A percentile compares a stretch with the other conserved stretches of the same genome.
phyloP scores from a whole-genome alignment of 2,113 vertebrate species.

The Camarhynchus parvulus region DNA sequence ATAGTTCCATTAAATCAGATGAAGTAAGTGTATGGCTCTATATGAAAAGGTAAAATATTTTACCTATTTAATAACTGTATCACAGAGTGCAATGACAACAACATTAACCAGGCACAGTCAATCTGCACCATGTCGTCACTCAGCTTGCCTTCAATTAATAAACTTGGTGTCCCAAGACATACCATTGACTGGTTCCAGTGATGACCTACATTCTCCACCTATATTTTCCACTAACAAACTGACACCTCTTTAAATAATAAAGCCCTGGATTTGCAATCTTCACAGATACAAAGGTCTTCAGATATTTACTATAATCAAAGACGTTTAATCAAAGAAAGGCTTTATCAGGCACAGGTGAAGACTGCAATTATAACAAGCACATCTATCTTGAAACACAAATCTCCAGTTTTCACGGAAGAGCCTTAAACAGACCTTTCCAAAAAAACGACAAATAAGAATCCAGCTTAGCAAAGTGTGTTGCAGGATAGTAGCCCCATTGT shows the following conservation, averaged over 20 bases:
- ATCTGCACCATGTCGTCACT: constrained; percentile 41
- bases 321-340: constrained; percentile 29
- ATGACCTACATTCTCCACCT: constrained; percentile 56
- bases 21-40: constrained; percentile 77
- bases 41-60: constrained; percentile 78
- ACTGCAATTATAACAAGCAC: background rate
- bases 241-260: constrained; percentile 54
- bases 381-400: background rate
- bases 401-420: background rate
- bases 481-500: constrained; percentile 6
- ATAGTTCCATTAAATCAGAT: constrained; percentile 80
- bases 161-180: constrained; percentile 39
- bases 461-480: background rate
- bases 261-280: constrained; percentile 32
- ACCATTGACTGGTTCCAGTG: constrained; percentile 1
- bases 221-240: constrained; percentile 26
- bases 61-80: constrained; percentile 81
- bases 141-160: constrained; percentile 56
- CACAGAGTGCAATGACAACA: constrained; percentile 76
- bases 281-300: constrained; percentile 29
- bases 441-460: background rate
- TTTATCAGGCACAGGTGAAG: background rate
- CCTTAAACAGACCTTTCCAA: background rate
- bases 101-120: constrained; percentile 72
- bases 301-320: constrained; percentile 7